phyloP scores from a whole-genome alignment of 1,140 invertebrate species.

The Bombus difficillimus region DNA sequence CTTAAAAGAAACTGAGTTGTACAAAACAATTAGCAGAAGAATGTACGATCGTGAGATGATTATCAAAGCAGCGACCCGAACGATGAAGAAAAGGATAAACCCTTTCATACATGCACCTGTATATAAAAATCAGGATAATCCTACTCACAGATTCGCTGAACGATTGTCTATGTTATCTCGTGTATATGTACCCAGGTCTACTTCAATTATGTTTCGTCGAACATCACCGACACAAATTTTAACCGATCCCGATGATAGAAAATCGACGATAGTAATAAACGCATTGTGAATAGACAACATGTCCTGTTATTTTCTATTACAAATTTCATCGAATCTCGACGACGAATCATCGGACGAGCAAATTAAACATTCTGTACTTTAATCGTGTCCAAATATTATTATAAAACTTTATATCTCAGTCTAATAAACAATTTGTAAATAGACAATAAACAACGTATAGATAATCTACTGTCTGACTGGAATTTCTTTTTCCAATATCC shows the following conservation, averaged over 20 bases:
- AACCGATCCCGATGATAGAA: not conserved
- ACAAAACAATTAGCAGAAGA: constrained; percentile 74
- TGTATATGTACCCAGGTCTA: not conserved
- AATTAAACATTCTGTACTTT: not conserved
- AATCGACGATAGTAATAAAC: not conserved
- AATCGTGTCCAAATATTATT: not conserved
- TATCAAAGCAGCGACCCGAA: constrained; percentile 54
- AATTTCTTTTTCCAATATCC: too few species aligned
- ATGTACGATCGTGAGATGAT: constrained; percentile 79
- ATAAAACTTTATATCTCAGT: not conserved
- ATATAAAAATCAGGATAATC: accelerated
- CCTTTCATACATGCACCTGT: constrained; percentile 8
- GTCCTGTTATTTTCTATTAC: not conserved
- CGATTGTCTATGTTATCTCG: not conserved
- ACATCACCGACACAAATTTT: constrained; percentile 55
- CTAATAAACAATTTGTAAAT: not conserved
- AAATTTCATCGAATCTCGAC: too few species aligned
- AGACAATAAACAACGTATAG: not conserved
- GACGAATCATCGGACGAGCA: too few species aligned
- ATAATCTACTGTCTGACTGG: too few species aligned
- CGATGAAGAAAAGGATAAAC: constrained; percentile 45
- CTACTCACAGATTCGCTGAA: too few species aligned
- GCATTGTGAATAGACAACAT: not conserved
- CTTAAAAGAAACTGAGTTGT: constrained; percentile 68
- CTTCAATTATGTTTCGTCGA: constrained; percentile 36